phyloP scores from a whole-genome alignment of 2,888 invertebrate species.

The Synanthedon tipuliformis region DNA sequence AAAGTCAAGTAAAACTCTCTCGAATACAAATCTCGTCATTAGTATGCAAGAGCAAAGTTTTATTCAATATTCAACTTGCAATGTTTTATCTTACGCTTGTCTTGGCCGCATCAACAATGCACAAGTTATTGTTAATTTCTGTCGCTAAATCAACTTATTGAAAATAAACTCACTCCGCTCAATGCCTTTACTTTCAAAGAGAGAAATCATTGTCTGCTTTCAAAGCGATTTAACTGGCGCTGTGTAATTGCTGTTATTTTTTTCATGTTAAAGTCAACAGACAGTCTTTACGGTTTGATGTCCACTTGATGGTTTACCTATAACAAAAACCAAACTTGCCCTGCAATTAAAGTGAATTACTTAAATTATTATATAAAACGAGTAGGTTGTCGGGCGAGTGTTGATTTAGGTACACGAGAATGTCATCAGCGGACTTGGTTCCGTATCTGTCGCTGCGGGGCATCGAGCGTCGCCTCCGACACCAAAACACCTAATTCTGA shows the following conservation, averaged over 20 bases:
- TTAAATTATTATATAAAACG: neutral
- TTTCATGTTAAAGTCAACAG: no score
- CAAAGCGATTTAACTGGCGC: no score
- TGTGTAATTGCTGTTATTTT: no score
- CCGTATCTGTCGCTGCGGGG: slow-evolving; percentile 17
- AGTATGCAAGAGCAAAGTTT: slow-evolving; percentile 67
- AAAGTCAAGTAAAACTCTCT: slow-evolving; percentile 63
- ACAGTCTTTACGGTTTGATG: no score
- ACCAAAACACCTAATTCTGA: slow-evolving; percentile 43
- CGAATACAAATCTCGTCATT: slow-evolving; percentile 66
- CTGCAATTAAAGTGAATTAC: no score
- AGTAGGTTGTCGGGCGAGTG: neutral
- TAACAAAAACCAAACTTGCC: no score
- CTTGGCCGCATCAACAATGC: slow-evolving; percentile 48
- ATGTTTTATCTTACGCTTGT: slow-evolving; percentile 56
- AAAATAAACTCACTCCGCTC: neutral
- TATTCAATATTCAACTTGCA: slow-evolving; percentile 62
- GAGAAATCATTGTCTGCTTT: no score
- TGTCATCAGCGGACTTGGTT: slow-evolving; percentile 17
- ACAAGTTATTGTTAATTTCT: slow-evolving; percentile 38
- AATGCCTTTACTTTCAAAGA: no score
- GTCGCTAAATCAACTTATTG: slow-evolving; percentile 25
- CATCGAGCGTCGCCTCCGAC: slow-evolving; percentile 23
- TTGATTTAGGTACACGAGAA: neutral
- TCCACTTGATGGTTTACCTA: no score